Percentiles rank a stretch among this genome's conserved stretches.
Conservation (phyloP, 1,140 invertebrate genomes). For the Trichonephila inaurata region DNA sequence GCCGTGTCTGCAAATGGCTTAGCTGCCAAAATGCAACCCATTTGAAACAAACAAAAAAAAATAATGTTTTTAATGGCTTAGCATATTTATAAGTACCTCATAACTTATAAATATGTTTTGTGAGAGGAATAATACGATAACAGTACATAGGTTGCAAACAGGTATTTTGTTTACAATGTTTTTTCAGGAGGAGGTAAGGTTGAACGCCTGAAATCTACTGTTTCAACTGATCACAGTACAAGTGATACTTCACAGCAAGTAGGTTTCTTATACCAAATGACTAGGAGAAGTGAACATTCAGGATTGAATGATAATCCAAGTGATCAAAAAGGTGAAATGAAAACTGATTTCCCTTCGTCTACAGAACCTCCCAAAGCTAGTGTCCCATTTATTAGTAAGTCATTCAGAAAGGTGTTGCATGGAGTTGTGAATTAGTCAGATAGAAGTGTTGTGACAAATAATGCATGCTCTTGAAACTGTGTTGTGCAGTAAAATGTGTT, state of each 20-base stretch:
- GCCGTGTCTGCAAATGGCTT: too few species aligned
- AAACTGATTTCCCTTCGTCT: constrained; percentile 66
- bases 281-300: constrained; percentile 72
- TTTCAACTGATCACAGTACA: constrained; percentile 69
- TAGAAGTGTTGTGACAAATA: background rate
- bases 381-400: constrained; percentile 66
- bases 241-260: constrained; percentile 75
- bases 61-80: too few species aligned
- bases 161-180: constrained; percentile 80
- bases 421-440: background rate
- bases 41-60: too few species aligned
- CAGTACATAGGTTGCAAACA: constrained; percentile 65
- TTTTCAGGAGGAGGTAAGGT: constrained; percentile 77
- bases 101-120: too few species aligned
- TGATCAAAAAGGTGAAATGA: constrained; percentile 76
- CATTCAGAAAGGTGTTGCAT: background rate
- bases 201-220: constrained; percentile 78
- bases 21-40: too few species aligned
- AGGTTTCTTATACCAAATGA: constrained; percentile 66
- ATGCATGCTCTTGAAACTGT: background rate
- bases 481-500: background rate
- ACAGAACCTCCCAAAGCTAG: constrained; percentile 48
- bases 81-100: too few species aligned
- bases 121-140: background rate
- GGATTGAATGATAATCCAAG: constrained; percentile 75